Evolutionary conservation across 2,888 invertebrate genomes (phyloP).

Genomic region (Cheiracanthium punctorium): DNA sequence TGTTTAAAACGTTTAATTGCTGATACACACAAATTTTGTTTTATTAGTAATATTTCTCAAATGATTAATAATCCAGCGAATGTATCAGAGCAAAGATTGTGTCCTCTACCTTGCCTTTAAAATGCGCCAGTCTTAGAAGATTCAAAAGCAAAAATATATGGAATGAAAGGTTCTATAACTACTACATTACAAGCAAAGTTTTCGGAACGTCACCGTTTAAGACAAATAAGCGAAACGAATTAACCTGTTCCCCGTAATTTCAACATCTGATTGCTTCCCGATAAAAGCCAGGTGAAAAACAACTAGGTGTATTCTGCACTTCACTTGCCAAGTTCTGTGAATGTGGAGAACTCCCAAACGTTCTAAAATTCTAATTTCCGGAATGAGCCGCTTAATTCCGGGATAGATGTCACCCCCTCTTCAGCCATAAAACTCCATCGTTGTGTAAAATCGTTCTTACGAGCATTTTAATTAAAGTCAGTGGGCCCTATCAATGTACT

Average conservation of each 20-base stretch:
- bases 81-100: no score
- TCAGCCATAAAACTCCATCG: slow-evolving; percentile 44
- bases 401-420: slow-evolving; percentile 39
- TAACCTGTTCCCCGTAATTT: slow-evolving; percentile 8
- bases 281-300: neutral
- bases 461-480: slow-evolving; percentile 65
- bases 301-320: neutral
- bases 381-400: slow-evolving; percentile 29
- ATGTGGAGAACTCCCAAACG: slow-evolving; percentile 8
- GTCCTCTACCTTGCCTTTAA: no score
- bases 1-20: no score
- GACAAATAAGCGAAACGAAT: neutral
- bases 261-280: slow-evolving; percentile 10
- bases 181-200: no score
- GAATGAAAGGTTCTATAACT: no score
- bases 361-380: slow-evolving; percentile 44
- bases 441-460: slow-evolving; percentile 49
- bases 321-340: neutral
- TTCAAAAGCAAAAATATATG: no score
- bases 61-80: no score
- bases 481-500: slow-evolving; percentile 58
- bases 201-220: neutral
- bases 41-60: no score
- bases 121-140: no score
- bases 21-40: no score